phyloP scores from a whole-genome alignment of 2,888 invertebrate genomes.

The Scaptomyza parva region DNA sequence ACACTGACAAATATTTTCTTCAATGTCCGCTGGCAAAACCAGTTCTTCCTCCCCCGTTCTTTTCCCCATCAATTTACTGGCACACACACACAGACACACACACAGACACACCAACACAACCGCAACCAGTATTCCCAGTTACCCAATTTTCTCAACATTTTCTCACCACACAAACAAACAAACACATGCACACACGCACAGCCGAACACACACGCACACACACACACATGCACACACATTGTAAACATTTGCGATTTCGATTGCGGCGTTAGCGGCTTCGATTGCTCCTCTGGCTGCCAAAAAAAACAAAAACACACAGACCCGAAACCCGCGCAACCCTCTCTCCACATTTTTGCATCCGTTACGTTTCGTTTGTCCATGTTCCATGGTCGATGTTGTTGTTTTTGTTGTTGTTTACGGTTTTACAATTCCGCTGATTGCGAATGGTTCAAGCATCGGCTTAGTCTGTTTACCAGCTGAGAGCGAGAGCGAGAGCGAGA shows the following conservation, averaged over 20 bases:
- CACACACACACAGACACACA: background rate
- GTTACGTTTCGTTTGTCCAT: constrained; percentile 27
- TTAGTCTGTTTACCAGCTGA: constrained; percentile 55
- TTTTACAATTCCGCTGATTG: constrained; percentile 76
- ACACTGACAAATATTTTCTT: constrained; percentile 43
- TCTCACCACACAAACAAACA: constrained; percentile 20
- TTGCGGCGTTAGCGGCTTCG: constrained; percentile 57
- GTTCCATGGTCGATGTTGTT: constrained; percentile 27
- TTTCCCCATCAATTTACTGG: background rate
- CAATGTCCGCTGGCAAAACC: constrained; percentile 33
- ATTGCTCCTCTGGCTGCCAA: constrained; percentile 47
- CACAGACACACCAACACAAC: background rate
- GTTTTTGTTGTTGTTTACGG: constrained; percentile 60
- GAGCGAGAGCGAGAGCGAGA: constrained; percentile 1
- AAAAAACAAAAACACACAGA: background rate
- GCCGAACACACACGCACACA: constrained; percentile 9
- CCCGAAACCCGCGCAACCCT: too few relatives aligned
- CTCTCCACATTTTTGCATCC: constrained; percentile 9
- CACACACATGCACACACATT: constrained; percentile 1
- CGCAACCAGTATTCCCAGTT: constrained; percentile 27
- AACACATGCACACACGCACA: constrained; percentile 2
- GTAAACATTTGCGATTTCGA: constrained; percentile 60
- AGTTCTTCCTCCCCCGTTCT: too few relatives aligned
- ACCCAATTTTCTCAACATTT: constrained; percentile 52
- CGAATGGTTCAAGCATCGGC: constrained; percentile 58